Percentiles rank a stretch among this genome's conserved stretches.
These are phyloP conservation scores for Muschampia plurimacula DNA, from an alignment of 2,888 invertebrate genomes.

Conservation along the genomic window DNA sequence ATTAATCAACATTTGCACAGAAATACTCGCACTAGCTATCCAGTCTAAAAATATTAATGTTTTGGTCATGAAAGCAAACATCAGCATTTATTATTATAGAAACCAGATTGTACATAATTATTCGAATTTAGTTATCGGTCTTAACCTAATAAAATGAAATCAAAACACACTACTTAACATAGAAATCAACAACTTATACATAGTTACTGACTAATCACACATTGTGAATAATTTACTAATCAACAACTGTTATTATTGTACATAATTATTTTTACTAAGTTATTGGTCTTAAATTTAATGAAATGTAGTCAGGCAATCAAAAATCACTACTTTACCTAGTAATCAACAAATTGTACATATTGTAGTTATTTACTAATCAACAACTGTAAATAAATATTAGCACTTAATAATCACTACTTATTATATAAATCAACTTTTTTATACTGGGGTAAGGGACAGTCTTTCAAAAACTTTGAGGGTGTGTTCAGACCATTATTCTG, in stretches of 20 bases:
- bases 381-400: conserved; percentile 7
- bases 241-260: conserved; percentile 6
- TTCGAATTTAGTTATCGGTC: conserved; percentile 12
- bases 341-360: conserved; percentile 8
- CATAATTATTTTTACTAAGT: conserved; percentile 14
- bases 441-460: conserved; percentile 2
- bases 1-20: conserved; percentile 12
- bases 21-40: conserved; percentile 12
- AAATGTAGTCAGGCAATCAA: conserved; percentile 8
- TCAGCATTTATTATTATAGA: conserved; percentile 12
- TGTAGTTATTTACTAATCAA: conserved; percentile 8
- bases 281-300: conserved; percentile 8
- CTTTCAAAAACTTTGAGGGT: conserved; percentile 3
- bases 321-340: conserved; percentile 8
- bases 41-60: conserved; percentile 12
- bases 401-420: conserved; percentile 4
- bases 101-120: conserved; percentile 12
- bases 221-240: conserved; percentile 18
- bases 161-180: conserved; percentile 12
- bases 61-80: conserved; percentile 12
- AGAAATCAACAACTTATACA: conserved; percentile 10
- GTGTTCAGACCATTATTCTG: conserved; percentile 3
- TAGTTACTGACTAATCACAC: conserved; percentile 12
- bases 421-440: conserved; percentile 4
- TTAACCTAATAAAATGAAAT: conserved; percentile 12